Evolutionary conservation across 2,888 invertebrate species (phyloP).

Genomic region (Plebejus anna): DNA sequence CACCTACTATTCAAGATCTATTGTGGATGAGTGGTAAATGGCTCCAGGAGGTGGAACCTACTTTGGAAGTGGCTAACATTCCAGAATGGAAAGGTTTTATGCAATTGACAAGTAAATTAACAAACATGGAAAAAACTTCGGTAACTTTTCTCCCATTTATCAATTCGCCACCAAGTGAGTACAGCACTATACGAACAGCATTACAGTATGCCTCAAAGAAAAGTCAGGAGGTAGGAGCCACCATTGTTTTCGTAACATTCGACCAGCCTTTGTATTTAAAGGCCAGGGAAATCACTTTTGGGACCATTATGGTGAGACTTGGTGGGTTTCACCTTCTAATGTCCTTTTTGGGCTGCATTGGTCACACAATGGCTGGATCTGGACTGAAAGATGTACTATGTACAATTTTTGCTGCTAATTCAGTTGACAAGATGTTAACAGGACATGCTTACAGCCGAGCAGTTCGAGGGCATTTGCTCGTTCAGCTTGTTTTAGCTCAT

Average conservation of each 20-base stretch:
- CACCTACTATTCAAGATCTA: background rate
- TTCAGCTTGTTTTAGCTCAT: slow-evolving; percentile 42
- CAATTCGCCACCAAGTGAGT: slow-evolving; percentile 40
- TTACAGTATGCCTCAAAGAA: slow-evolving; percentile 39
- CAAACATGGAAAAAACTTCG: slow-evolving; percentile 1
- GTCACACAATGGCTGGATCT: slow-evolving; percentile 50
- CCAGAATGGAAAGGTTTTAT: slow-evolving; percentile 17
- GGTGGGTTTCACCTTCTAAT: slow-evolving; percentile 52
- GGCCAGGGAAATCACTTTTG: slow-evolving; percentile 46
- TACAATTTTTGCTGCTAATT: slow-evolving; percentile 43
- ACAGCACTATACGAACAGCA: slow-evolving; percentile 45
- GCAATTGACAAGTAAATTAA: slow-evolving; percentile 19
- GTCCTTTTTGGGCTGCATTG: slow-evolving; percentile 47
- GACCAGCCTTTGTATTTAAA: slow-evolving; percentile 48
- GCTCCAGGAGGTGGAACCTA: background rate
- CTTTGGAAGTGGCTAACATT: slow-evolving; percentile 5
- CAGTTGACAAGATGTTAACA: slow-evolving; percentile 47
- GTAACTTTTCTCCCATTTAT: slow-evolving; percentile 33
- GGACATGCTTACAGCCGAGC: slow-evolving; percentile 48
- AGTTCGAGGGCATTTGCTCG: slow-evolving; percentile 47
- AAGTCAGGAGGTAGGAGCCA: slow-evolving; percentile 36
- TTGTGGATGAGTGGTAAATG: slow-evolving; percentile 11
- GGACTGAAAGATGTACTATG: slow-evolving; percentile 40
- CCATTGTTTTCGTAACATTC: slow-evolving; percentile 45
- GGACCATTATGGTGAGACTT: slow-evolving; percentile 42